A percentile compares a stretch with the other conserved stretches of the same genome.
Conservation (phyloP, 2,113 vertebrate genomes). For the Leiothrix lutea region DNA sequence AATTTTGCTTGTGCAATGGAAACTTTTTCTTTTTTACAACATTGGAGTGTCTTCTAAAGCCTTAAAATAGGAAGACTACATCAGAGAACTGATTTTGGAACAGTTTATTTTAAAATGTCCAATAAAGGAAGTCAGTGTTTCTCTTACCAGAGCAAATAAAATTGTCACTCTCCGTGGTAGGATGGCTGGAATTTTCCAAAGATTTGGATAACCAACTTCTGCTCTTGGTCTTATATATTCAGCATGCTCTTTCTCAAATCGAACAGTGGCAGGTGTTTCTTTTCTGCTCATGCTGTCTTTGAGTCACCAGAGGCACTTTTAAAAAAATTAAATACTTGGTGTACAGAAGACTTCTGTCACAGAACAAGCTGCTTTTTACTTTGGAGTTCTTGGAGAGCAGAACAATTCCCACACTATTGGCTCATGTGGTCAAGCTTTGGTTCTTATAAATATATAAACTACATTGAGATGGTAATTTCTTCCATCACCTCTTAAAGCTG, state of each 20-base stretch:
- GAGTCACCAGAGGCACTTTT: not conserved
- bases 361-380: not conserved
- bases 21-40: not conserved
- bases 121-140: not conserved
- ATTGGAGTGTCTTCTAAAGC: not conserved
- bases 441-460: not conserved
- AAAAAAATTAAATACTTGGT: not conserved
- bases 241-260: not conserved
- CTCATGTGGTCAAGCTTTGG: not conserved
- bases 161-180: not conserved
- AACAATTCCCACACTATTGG: not conserved
- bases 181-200: not conserved
- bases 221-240: not conserved
- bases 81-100: not conserved
- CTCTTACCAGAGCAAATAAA: not conserved
- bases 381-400: not conserved
- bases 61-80: not conserved
- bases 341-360: not conserved
- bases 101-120: not conserved
- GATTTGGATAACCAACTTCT: not conserved
- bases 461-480: not conserved
- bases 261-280: not conserved
- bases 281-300: not conserved
- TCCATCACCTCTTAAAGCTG: not conserved
- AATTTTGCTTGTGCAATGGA: not conserved